These are phyloP conservation scores for Crocuta crocuta DNA, from an alignment of 2,113 vertebrate species.

Conservation along the genomic window DNA sequence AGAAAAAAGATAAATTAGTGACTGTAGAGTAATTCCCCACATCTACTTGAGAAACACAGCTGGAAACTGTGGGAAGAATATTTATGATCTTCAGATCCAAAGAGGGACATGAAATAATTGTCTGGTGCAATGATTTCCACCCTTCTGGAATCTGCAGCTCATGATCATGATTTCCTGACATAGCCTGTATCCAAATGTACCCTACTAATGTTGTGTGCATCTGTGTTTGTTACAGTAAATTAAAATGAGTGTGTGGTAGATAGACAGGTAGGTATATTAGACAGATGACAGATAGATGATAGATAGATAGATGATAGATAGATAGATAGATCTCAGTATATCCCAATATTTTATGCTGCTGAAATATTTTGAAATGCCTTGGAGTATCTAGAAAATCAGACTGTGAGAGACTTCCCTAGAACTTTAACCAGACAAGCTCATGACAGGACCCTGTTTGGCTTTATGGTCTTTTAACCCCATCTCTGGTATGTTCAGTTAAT, in stretches of 20 bases:
- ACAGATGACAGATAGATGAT: not conserved
- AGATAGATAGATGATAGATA: not conserved
- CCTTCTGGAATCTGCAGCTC: not conserved
- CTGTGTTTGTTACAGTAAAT: not conserved
- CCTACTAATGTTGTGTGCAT: not conserved
- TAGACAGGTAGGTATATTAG: not conserved
- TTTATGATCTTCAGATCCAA: constrained; percentile 4
- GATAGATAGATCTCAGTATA: not conserved
- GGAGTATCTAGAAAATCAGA: not conserved
- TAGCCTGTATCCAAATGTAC: not conserved
- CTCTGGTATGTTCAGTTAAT: not conserved
- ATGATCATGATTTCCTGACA: not conserved
- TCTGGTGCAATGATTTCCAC: not conserved
- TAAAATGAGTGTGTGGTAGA: not conserved
- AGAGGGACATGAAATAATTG: constrained; percentile 21
- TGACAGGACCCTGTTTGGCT: not conserved
- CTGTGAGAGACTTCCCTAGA: not conserved
- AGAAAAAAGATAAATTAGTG: not conserved
- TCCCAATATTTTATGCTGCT: not conserved
- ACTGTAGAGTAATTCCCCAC: not conserved
- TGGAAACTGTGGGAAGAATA: constrained; percentile 38
- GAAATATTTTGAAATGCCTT: not conserved
- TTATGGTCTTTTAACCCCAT: not conserved
- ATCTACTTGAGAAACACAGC: not conserved
- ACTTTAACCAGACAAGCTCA: not conserved